phyloP scores from a whole-genome alignment of 2,888 invertebrate genomes.

The Caenorhabditis sp. region DNA sequence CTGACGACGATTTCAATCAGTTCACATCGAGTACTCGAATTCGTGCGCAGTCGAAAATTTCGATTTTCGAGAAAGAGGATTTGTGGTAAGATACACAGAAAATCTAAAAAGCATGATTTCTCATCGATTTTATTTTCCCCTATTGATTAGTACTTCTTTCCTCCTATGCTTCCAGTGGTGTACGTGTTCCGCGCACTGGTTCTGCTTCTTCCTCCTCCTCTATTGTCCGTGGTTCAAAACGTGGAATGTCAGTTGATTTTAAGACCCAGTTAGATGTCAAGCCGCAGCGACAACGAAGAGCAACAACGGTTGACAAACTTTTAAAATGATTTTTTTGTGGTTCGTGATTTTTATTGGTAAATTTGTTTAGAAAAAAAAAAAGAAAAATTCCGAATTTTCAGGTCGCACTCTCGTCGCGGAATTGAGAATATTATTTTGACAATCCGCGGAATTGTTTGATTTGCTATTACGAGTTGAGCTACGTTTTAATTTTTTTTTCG shows the following conservation, averaged over 20 bases:
- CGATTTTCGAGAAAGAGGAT: constrained; percentile 30
- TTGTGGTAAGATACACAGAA: constrained; percentile 17
- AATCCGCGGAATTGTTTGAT: not conserved
- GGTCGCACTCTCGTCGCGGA: not conserved
- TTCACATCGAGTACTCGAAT: constrained; percentile 32
- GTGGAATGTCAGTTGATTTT: constrained; percentile 37
- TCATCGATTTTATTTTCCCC: constrained; percentile 1
- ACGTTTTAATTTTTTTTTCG: not conserved
- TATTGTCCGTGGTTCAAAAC: constrained; percentile 12
- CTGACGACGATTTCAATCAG: constrained; percentile 44
- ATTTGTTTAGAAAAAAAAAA: not conserved
- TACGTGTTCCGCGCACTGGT: constrained; percentile 11
- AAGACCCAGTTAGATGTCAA: constrained; percentile 14
- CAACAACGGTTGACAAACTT: constrained; percentile 20
- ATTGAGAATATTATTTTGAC: not conserved
- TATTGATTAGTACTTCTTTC: not conserved
- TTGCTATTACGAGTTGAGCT: not conserved
- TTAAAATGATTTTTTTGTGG: not conserved
- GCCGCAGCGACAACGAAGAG: constrained; percentile 18
- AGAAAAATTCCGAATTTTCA: not conserved
- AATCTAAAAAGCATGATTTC: not conserved
- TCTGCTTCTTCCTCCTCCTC: not conserved
- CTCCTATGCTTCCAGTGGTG: constrained; percentile 25
- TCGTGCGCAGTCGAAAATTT: constrained; percentile 22
- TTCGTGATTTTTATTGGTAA: not conserved